Evolutionary conservation across 2,113 vertebrate species (phyloP).

Genomic region (Microtus ochrogaster): DNA sequence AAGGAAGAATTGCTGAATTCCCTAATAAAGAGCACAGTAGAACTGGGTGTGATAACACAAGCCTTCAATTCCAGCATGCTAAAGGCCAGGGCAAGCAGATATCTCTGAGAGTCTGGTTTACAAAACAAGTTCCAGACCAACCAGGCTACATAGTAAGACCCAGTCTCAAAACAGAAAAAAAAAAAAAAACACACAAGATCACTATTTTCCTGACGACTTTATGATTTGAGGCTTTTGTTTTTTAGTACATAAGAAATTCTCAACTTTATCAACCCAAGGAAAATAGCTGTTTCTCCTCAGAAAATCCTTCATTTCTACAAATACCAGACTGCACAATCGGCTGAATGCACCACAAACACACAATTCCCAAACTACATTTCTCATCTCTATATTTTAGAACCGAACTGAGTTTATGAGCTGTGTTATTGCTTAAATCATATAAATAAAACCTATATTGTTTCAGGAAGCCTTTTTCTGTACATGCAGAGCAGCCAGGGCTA

Average conservation of each 20-base stretch:
- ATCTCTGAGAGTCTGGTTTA: neutral
- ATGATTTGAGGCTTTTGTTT: neutral
- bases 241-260: slow-evolving; percentile 6
- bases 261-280: slow-evolving; percentile 5
- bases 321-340: slow-evolving; percentile 59
- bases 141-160: neutral
- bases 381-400: slow-evolving; percentile 58
- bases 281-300: neutral
- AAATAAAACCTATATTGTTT: slow-evolving; percentile 85
- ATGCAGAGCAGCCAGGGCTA: slow-evolving; percentile 79
- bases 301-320: slow-evolving; percentile 72
- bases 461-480: slow-evolving; percentile 78
- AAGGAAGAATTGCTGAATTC: neutral
- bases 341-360: slow-evolving; percentile 16
- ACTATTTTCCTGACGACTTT: neutral
- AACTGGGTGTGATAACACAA: neutral
- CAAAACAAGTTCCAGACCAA: neutral
- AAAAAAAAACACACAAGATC: neutral
- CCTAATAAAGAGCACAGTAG: neutral
- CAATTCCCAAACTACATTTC: slow-evolving; percentile 65
- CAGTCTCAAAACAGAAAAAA: neutral
- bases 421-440: slow-evolving; percentile 80
- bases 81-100: neutral
- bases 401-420: slow-evolving; percentile 82
- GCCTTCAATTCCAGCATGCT: no score